A percentile compares a stretch with the other conserved stretches of the same genome.
Evolutionary conservation across 2,888 invertebrate genomes (phyloP).

Genomic region (Noctua pronuba): DNA sequence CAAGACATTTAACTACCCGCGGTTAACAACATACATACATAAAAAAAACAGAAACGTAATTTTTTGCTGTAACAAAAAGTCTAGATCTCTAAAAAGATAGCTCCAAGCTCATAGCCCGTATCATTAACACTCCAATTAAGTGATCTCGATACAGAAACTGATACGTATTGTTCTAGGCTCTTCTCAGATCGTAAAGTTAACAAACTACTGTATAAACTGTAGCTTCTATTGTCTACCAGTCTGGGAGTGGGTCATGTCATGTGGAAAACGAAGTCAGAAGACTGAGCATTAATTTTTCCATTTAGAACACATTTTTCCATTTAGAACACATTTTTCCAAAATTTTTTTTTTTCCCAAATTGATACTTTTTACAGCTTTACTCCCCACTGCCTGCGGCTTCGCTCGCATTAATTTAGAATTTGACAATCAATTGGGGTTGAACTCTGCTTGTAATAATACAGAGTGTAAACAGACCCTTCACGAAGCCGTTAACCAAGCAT

Average conservation of each 20-base stretch:
- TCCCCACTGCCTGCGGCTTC: too few relatives aligned
- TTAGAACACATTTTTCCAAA: too few relatives aligned
- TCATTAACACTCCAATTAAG: slow-evolving; percentile 26
- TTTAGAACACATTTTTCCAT: too few relatives aligned
- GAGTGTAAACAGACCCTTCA: too few relatives aligned
- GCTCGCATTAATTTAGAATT: too few relatives aligned
- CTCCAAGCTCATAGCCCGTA: slow-evolving; percentile 12
- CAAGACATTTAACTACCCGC: background rate
- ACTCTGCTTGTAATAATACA: too few relatives aligned
- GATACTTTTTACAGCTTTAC: too few relatives aligned
- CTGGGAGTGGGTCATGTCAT: slow-evolving; percentile 41
- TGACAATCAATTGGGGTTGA: too few relatives aligned
- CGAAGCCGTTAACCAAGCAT: too few relatives aligned
- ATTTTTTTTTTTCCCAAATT: too few relatives aligned
- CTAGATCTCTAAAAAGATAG: slow-evolving; percentile 31
- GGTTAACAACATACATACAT: too few relatives aligned
- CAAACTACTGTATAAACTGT: slow-evolving; percentile 41
- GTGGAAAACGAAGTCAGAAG: background rate
- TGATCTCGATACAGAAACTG: slow-evolving; percentile 5
- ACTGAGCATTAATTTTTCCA: background rate
- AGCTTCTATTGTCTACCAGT: slow-evolving; percentile 43
- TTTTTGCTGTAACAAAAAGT: background rate
- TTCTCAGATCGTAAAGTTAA: slow-evolving; percentile 28
- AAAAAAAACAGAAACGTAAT: background rate
- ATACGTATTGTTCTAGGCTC: slow-evolving; percentile 27